These are phyloP conservation scores for Hypomecis atomaria DNA, from an alignment of 2,888 invertebrate species.

Conservation along the genomic window DNA sequence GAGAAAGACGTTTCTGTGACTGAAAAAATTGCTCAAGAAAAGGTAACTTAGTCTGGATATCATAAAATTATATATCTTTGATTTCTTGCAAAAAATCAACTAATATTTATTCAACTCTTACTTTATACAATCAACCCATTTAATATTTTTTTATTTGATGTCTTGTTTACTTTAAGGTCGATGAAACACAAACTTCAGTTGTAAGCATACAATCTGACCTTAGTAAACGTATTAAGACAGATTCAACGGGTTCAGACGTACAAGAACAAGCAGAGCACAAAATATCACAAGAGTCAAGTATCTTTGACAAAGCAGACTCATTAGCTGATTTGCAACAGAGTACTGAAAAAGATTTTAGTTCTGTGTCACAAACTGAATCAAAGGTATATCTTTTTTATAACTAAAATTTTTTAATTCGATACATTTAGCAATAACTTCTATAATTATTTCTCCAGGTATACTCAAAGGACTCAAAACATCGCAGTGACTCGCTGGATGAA, in stretches of 20 bases:
- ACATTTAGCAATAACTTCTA: neutral
- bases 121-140: no score
- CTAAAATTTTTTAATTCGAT: neutral
- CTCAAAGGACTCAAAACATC: slow-evolving; percentile 76
- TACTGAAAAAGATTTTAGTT: slow-evolving; percentile 79
- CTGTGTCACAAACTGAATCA: slow-evolving; percentile 80
- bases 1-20: slow-evolving; percentile 68
- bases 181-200: slow-evolving; percentile 68
- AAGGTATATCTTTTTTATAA: slow-evolving; percentile 59
- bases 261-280: slow-evolving; percentile 66
- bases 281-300: slow-evolving; percentile 74
- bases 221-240: slow-evolving; percentile 76
- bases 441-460: slow-evolving; percentile 61
- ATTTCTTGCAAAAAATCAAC: no score
- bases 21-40: slow-evolving; percentile 61
- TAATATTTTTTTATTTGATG: slow-evolving; percentile 8
- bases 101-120: no score
- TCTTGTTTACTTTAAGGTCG: slow-evolving; percentile 58
- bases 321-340: slow-evolving; percentile 78
- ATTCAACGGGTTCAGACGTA: slow-evolving; percentile 74
- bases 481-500: slow-evolving; percentile 81
- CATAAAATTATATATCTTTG: no score
- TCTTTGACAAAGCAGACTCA: slow-evolving; percentile 75
- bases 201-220: slow-evolving; percentile 73
- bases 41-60: slow-evolving; percentile 50